Evolutionary conservation across 2,113 vertebrate genomes (phyloP).

Genomic region (Sphyrna mokarran): DNA sequence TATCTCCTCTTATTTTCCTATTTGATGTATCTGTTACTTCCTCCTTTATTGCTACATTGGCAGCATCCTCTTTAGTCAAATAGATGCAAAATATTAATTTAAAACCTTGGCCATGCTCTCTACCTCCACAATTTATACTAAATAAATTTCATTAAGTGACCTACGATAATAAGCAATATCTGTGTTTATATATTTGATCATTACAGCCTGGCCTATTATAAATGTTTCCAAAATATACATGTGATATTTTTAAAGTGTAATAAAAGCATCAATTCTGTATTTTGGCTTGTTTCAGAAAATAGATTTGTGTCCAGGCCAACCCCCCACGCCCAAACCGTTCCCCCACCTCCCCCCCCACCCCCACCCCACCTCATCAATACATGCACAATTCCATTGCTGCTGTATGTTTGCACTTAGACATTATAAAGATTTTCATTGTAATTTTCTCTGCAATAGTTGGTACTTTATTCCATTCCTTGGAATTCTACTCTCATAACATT

Average conservation of each 20-base stretch:
- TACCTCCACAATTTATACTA: background rate
- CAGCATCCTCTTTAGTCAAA: background rate
- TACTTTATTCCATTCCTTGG: no score
- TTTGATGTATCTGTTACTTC: background rate
- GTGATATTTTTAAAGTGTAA: background rate
- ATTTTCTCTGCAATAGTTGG: background rate
- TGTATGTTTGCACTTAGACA: background rate
- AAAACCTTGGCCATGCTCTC: background rate
- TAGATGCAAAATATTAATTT: background rate
- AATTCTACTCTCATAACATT: background rate
- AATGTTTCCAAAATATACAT: background rate
- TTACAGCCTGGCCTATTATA: background rate
- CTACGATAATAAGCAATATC: background rate
- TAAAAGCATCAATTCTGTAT: background rate
- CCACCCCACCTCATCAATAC: no score
- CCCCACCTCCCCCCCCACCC: background rate
- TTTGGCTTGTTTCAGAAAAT: background rate
- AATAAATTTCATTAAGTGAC: no score
- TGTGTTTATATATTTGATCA: background rate
- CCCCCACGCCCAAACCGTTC: no score
- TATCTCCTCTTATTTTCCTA: background rate
- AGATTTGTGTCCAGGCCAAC: background rate
- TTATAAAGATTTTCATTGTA: background rate
- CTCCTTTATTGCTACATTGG: background rate
- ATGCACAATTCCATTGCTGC: background rate